Base-by-base conservation (phyloP, 1,140 invertebrate genomes). In the Scaptomyza montana region DNA sequence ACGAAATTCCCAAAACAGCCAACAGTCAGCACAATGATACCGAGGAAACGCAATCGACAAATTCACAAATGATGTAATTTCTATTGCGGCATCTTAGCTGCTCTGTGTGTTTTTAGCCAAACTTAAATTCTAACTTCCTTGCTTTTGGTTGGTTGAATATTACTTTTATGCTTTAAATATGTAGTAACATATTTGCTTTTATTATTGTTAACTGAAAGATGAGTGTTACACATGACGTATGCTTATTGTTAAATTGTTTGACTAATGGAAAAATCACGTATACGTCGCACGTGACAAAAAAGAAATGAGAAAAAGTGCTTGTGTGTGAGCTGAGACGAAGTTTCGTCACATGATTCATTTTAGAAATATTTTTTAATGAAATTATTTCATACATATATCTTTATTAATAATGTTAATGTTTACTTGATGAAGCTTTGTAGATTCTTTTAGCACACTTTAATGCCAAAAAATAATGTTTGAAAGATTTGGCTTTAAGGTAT, bases 21-120 rank as follows among this genome's bases (percentile, higher is more conserved):
- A 33, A 33, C 30, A 33, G 63, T 21, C 60, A 76, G 67, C 82
- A 63, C 63, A 81, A 86, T 62, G 51, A 69, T 62, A 69, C 46
- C 65, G 59, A 62, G 62, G 51, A 39, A 45, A 45, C 36, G 56
- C 49, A 53, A 53, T 53, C 43, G 53, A 61, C 39, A 60, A 55
- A 53, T 67, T 73, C 56, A 67, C 60, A 71, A 75, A 73, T 72
- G 69, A 76, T 76, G 73, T 75, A 71, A 75, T 74, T 70, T 45
- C 50, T 69, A 69, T 54, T 46, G 36, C 16, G 25, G 28, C 47
- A 33, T 61, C 25, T 68, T 53, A 61, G 47, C 41, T 47, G 59
- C 50, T 61, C 59, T 47, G 5, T 33, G 5, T n/a, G 0, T 36
- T 19, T 12, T 13, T 8, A 2, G 4, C 50, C 13, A n/a, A 33